Evolutionary conservation across 2,888 invertebrate species (phyloP), one percentile per base, ranked within the genome.

Genomic region (Archips crataeganus): DNA sequence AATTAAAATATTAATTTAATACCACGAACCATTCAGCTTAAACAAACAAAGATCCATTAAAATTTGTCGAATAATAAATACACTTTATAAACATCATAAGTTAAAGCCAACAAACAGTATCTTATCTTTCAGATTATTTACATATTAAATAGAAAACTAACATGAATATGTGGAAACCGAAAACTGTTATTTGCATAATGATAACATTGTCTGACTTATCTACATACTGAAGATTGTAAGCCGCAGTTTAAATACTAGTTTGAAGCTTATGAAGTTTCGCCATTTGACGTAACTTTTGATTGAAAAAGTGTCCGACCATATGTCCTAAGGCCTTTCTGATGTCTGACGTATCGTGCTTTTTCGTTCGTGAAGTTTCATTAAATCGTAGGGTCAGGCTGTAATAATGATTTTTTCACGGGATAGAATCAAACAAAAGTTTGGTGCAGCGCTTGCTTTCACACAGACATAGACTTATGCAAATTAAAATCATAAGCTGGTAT

Each of bases 141-240:
- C 62, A 49, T 63, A 68, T 36, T 63, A 62, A 70, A 70, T 62
- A 70, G 49, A 51, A 54, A 45, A 68, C 68, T 34, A 65, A 39
- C 60, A 71, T 15, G 39, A 32, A 36, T 45, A 45, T 72, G 57
- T 68, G 61, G 59, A 72, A 72, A 72, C 67, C 62, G 72, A 72
- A 72, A 67, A 62, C 47, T 63, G 47, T 47, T 68, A 72, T 68
- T 68, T 68, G 49, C 61, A 39, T 45, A 60, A 57, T 39, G 72
- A 72, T 72, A 72, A 49, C 68, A 72, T 67, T 72, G 66, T 72
- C 23, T 67, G 59, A 57, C 63, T 70, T 70, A 15, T 54, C 49
- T 51, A 62, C 70, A 70, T 70, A 63, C 15, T 47, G 32, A 13
- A n/a, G 13, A 45, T 54, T 64, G 47, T 34, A 15, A 32, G 10